Evolutionary conservation across 2,888 invertebrate genomes (phyloP).

Genomic region (Stomorhina lunata): DNA sequence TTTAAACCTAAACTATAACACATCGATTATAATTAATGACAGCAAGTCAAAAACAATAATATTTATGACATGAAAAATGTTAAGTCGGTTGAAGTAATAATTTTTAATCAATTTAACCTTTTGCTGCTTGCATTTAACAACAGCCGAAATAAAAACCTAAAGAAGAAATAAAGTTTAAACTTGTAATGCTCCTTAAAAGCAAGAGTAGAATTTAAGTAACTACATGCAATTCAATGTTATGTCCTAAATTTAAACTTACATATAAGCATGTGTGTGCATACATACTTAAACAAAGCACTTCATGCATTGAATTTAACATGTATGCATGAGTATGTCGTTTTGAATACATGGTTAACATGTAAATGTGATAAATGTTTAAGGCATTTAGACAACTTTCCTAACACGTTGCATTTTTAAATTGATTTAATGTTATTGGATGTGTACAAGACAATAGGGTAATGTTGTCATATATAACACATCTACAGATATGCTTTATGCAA

Average conservation of each 20-base stretch:
- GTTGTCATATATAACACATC: background rate
- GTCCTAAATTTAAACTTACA: background rate
- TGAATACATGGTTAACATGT: slow-evolving; percentile 18
- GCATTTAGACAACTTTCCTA: slow-evolving; percentile 60
- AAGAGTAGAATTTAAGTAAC: background rate
- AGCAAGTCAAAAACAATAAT: background rate
- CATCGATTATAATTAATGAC: slow-evolving; percentile 13
- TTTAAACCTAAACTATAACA: background rate
- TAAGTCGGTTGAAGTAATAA: background rate
- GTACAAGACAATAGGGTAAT: slow-evolving; percentile 15
- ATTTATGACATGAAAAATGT: slow-evolving; percentile 2
- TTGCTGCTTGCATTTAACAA: background rate
- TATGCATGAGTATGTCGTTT: background rate
- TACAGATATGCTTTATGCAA: too few relatives aligned
- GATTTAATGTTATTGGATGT: slow-evolving; percentile 59
- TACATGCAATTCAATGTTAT: slow-evolving; percentile 2
- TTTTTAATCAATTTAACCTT: background rate
- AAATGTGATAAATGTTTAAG: slow-evolving; percentile 59
- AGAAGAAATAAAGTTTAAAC: background rate
- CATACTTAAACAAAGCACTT: too few relatives aligned
- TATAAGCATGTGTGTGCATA: background rate
- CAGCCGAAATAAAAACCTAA: background rate
- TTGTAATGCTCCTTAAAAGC: background rate
- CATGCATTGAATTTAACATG: background rate
- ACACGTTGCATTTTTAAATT: slow-evolving; percentile 61